Evolutionary conservation across 2,113 vertebrate species (phyloP).

Genomic region (Tupaia chinensis): DNA sequence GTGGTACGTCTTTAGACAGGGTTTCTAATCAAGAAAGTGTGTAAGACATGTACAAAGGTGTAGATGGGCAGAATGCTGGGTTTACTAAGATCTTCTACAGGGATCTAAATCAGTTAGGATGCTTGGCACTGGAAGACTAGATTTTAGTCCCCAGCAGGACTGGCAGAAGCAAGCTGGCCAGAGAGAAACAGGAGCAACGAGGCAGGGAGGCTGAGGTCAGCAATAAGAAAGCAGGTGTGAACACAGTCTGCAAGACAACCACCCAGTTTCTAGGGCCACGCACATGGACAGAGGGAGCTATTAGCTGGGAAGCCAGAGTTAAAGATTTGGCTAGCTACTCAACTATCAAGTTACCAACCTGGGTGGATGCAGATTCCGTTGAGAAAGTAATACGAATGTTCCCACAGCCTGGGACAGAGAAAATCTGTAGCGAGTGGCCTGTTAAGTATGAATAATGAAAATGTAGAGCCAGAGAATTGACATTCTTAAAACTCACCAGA

Average conservation of each 20-base stretch:
- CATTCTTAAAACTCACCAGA: not conserved
- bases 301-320: not conserved
- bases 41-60: not conserved
- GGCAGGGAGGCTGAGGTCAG: not conserved
- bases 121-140: not conserved
- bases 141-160: not conserved
- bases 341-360: not conserved
- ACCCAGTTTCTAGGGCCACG: not conserved
- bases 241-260: not conserved
- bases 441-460: not conserved
- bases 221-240: not conserved
- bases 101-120: not conserved
- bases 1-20: not conserved
- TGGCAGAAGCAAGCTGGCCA: not conserved
- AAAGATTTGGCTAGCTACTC: not conserved
- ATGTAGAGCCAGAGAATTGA: not conserved
- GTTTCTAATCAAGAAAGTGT: not conserved
- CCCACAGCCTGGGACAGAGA: not conserved
- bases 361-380: not conserved
- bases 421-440: not conserved
- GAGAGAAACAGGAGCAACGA: not conserved
- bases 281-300: not conserved
- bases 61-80: not conserved
- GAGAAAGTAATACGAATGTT: not conserved
- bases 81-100: not conserved